phyloP scores from a whole-genome alignment of 2,888 invertebrate species.

The Nomada fabriciana region DNA sequence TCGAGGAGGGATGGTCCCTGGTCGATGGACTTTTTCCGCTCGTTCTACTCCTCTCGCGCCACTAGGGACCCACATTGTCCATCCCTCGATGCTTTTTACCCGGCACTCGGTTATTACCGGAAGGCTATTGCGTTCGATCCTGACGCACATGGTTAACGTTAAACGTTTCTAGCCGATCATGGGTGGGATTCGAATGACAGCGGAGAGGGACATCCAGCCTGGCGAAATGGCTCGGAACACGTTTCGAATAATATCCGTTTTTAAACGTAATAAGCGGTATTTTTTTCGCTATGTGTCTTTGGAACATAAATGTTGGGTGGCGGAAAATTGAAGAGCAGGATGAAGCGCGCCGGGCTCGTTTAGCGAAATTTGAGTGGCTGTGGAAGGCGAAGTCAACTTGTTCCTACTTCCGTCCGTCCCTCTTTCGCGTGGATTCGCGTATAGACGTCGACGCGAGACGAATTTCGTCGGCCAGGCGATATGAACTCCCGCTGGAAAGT shows the following conservation, averaged over 20 bases:
- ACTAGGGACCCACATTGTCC: constrained; percentile 1
- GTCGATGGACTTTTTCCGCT: constrained; percentile 60
- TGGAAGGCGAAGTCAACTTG: constrained; percentile 23
- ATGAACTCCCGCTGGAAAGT: constrained; percentile 29
- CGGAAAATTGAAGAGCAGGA: neutral
- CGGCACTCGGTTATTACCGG: constrained; percentile 56
- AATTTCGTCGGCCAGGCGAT: constrained; percentile 36
- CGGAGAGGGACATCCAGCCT: constrained; percentile 2
- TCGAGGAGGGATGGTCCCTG: constrained; percentile 28
- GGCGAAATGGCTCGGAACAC: constrained; percentile 46
- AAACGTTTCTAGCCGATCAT: constrained; percentile 66
- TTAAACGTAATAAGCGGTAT: too few relatives aligned
- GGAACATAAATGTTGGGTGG: neutral
- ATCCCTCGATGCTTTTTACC: constrained; percentile 39
- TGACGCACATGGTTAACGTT: constrained; percentile 66
- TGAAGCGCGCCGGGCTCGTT: constrained; percentile 2
- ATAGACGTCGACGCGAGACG: constrained; percentile 37
- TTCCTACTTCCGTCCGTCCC: constrained; percentile 27
- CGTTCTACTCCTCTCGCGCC: constrained; percentile 29
- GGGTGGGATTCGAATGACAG: constrained; percentile 67
- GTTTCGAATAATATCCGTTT: constrained; percentile 3
- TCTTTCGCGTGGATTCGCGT: constrained; percentile 9
- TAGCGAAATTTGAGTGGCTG: constrained; percentile 4
- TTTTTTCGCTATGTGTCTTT: too few relatives aligned
- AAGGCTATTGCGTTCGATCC: constrained; percentile 58